These are phyloP conservation scores for Tarsius wallacei DNA, from an alignment of 2,797 vertebrate genomes.

Conservation along the genomic window DNA sequence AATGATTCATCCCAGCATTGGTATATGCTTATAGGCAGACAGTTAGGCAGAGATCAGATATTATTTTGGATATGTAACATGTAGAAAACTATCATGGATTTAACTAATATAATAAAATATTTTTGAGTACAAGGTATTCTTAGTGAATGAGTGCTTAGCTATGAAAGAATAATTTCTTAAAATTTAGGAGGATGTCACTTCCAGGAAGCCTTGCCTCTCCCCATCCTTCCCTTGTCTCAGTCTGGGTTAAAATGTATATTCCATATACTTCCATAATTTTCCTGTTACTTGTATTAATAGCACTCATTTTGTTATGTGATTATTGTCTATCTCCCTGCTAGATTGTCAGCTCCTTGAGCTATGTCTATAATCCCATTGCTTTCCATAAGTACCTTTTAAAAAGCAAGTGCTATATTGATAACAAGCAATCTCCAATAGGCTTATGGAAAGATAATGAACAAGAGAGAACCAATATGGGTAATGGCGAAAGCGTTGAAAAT, in stretches of 20 bases:
- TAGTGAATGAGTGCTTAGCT: conserved; percentile 30
- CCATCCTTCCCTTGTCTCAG: background rate
- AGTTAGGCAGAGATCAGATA: background rate
- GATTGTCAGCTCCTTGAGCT: conserved; percentile 3
- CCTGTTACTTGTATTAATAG: conserved; percentile 24
- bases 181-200: conserved; percentile 44
- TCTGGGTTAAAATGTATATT: conserved; percentile 57
- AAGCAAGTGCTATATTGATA: conserved; percentile 44
- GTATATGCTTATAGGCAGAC: conserved; percentile 5
- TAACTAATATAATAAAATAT: conserved; percentile 62
- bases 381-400: background rate
- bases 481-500: conserved; percentile 56
- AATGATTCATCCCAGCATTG: conserved; percentile 37
- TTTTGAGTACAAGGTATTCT: conserved; percentile 31
- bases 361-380: conserved; percentile 48
- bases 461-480: background rate
- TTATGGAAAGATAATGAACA: conserved; percentile 39
- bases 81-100: conserved; percentile 45
- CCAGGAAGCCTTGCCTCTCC: conserved; percentile 14
- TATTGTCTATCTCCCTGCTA: conserved; percentile 40
- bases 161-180: conserved; percentile 72
- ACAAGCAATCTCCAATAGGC: conserved; percentile 33
- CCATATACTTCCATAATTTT: background rate
- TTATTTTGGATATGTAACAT: conserved; percentile 17
- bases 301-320: conserved; percentile 6